These are phyloP conservation scores for Nemapogon koenigi DNA, from an alignment of 2,888 invertebrate species.

Conservation along the genomic window DNA sequence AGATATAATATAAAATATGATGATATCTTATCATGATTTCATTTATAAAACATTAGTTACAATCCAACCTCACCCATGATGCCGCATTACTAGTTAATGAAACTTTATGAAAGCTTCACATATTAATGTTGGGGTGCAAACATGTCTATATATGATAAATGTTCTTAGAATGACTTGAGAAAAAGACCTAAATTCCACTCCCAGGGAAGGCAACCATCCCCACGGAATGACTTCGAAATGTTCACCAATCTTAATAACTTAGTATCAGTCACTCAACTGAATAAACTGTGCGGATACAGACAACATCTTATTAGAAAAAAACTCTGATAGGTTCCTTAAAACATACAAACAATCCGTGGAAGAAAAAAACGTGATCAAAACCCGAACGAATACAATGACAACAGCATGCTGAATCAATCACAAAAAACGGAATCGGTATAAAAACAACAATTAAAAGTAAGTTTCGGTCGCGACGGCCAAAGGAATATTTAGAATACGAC, in stretches of 20 bases:
- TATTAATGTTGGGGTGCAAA: conserved; percentile 52
- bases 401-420: conserved; percentile 62
- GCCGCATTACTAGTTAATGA: conserved; percentile 51
- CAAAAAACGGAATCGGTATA: conserved; percentile 62
- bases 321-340: conserved; percentile 39
- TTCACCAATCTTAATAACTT: conserved; percentile 7
- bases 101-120: conserved; percentile 53
- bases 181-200: conserved; percentile 39
- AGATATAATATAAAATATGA: no score
- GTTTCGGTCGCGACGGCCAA: conserved; percentile 32
- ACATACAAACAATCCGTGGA: conserved; percentile 52
- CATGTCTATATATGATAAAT: conserved; percentile 50
- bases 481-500: conserved; percentile 59
- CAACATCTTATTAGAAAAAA: conserved; percentile 24
- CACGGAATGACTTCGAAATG: conserved; percentile 2
- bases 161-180: conserved; percentile 44
- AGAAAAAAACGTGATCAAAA: conserved; percentile 50
- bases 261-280: conserved; percentile 1
- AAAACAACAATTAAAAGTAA: conserved; percentile 60
- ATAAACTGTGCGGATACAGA: background rate
- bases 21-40: no score
- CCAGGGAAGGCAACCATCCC: conserved; percentile 24
- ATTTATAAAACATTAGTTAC: no score
- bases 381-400: conserved; percentile 60
- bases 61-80: background rate